Base-by-base conservation (phyloP, 2,113 vertebrate species). In the Nibea coibor region DNA sequence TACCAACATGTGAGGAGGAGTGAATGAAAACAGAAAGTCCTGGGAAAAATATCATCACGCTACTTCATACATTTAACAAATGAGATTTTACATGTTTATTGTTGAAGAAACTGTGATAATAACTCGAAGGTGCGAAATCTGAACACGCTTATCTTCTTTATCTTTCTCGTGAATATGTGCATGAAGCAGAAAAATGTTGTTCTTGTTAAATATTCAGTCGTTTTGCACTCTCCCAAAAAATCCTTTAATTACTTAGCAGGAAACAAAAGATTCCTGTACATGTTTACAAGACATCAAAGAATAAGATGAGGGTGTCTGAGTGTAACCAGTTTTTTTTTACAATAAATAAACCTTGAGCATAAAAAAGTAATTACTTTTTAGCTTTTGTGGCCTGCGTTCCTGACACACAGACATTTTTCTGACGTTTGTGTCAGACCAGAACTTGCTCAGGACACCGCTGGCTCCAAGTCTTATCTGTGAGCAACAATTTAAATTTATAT, bases 311-410 rank as follows among this genome's bases (percentile, higher is more conserved):
- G 0, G 1, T 63, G 15, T 24, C 11, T 39, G 10, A 35, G 28
- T 39, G 20, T 39, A 61, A 4, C 19, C 53, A 28, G 31, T 10
- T 3, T 24, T 26, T 50, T 22, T 62, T 50, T 26, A 53, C 31
- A 53, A 73, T 43, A 43, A 75, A 65, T n/a, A n/a, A 65, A 45
- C 73, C 39, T 57, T 45, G 22, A 24, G 35, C 24, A 65, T 35
- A 31, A 48, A 57, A 66, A 65, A 47, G 20, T n/a, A 76, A 67
- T 58, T 67, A 76, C 26, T 3, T 16, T 35, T 58, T 19, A 48
- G 9, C n/a, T 31, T 17, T 45, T 20, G 5, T 54, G 72, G 72
- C n/a, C 10, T 43, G 48, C 22, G 54, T 75, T 39, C 24, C 24
- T 48, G 73, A 66, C 57, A 26, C 42, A 43, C 31, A 75, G 19